Base-by-base conservation (phyloP, 2,113 vertebrate genomes). In the Agapornis roseicollis region DNA sequence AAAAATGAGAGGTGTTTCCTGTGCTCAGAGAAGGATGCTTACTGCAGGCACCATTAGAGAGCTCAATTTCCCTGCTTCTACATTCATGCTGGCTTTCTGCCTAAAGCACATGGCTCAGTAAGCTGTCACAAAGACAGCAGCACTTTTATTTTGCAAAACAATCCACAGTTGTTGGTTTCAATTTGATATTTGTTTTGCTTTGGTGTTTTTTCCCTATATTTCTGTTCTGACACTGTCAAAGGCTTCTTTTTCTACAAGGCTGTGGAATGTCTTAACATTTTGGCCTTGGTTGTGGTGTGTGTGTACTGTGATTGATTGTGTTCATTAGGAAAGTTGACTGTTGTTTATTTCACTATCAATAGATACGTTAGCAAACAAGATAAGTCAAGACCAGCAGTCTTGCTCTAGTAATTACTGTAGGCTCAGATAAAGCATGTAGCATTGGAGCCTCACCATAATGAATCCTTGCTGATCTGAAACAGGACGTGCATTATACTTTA, bases 281-380 rank as follows among this genome's bases (percentile, higher is more conserved):
- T 93, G 85, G 90, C 90, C 89, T 82, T 68, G 83, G 70, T 23
- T 76, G 76, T 66, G 90, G 96, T 44, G 4, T 58, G 61, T 84
- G 72, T 87, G 72, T 76, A 46, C 91, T 85, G 80, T 96, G 95
- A 97, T 97, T 96, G 97, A 98, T 98, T 96, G 95, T 94, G 71
- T 79, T 97, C 97, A 96, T 98, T 97, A 98, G 93, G 79, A 69
- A 93, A 93, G 89, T 69, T 96, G 97, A 94, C 96, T 96, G 95
- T 74, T 97, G 96, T 97, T 98, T 98, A 97, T 97, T 98, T 95
- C 90, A 41, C 95, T 96, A 94, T 97, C 96, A 94, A 96, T 88
- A 95, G 96, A 94, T 93, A 79, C 1, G 2, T 95, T 94, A 90
- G 94, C 94, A 96, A 97, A 97, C 95, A 96, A 85, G 66, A 94